Percentiles rank a stretch among this genome's conserved stretches.
Conservation (phyloP, 1,140 invertebrate genomes). For the Agrypnia vestita region DNA sequence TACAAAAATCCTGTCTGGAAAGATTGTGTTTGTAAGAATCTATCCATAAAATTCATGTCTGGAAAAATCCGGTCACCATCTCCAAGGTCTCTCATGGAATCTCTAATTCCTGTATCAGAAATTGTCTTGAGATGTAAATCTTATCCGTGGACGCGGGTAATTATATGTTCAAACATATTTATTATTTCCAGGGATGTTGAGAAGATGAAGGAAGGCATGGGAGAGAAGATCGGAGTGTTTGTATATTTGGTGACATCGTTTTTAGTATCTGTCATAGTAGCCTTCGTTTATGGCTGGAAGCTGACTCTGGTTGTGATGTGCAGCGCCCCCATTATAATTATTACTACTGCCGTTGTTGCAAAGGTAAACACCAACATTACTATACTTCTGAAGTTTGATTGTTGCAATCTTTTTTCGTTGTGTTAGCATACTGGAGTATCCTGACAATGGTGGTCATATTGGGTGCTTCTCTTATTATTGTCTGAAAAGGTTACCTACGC, state of each 20-base stretch:
- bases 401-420: neutral
- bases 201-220: constrained; percentile 89
- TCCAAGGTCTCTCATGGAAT: too few species aligned
- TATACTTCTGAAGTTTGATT: neutral
- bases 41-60: too few species aligned
- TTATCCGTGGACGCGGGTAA: neutral
- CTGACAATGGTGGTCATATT: neutral
- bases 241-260: constrained; percentile 81
- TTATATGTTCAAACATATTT: constrained; percentile 1
- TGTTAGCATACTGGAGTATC: too few species aligned
- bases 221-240: constrained; percentile 89
- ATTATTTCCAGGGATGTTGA: constrained; percentile 83
- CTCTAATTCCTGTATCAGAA: too few species aligned
- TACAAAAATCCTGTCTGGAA: too few species aligned
- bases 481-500: too few species aligned
- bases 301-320: constrained; percentile 82
- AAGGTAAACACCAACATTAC: constrained; percentile 63
- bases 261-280: constrained; percentile 78
- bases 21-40: too few species aligned
- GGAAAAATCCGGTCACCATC: too few species aligned
- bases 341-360: constrained; percentile 64
- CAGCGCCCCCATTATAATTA: constrained; percentile 65
- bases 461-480: too few species aligned
- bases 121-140: neutral
- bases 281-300: constrained; percentile 86